A percentile compares a stretch with the other conserved stretches of the same genome.
These are phyloP conservation scores for Drosophila repletoides DNA, from an alignment of 1,140 invertebrate genomes.

Conservation along the genomic window DNA sequence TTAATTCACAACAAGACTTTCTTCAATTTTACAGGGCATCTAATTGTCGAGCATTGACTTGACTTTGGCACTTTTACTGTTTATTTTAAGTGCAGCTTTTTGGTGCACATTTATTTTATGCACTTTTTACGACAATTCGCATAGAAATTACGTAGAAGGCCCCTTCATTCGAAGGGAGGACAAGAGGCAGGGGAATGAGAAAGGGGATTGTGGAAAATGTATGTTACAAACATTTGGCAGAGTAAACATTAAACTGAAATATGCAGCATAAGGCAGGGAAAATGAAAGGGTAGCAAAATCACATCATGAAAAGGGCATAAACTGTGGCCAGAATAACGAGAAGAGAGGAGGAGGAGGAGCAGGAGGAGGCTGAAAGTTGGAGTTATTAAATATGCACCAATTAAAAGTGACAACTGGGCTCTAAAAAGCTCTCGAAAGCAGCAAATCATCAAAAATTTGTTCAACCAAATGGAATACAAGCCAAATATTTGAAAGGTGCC, in stretches of 20 bases:
- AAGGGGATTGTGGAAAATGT: constrained; percentile 50
- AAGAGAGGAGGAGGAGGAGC: constrained; percentile 10
- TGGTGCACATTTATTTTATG: constrained; percentile 71
- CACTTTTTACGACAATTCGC: constrained; percentile 61
- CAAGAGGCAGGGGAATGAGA: too few relatives aligned
- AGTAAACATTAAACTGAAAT: constrained; percentile 65
- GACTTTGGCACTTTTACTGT: not conserved
- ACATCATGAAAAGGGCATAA: constrained; percentile 65
- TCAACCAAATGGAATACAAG: constrained; percentile 48
- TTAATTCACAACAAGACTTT: too few relatives aligned
- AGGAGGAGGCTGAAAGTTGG: not conserved
- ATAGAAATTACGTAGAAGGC: constrained; percentile 61
- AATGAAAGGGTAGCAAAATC: constrained; percentile 18
- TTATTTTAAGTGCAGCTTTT: constrained; percentile 63
- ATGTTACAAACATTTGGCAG: constrained; percentile 27
- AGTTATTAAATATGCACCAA: constrained; percentile 71
- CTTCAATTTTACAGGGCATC: constrained; percentile 4
- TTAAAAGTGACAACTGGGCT: constrained; percentile 65
- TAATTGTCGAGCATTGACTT: not conserved
- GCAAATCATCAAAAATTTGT: constrained; percentile 56
- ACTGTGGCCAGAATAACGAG: constrained; percentile 53
- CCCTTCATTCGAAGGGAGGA: too few relatives aligned
- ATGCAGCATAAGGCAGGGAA: constrained; percentile 53
- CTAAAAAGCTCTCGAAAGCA: constrained; percentile 36
- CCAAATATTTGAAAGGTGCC: constrained; percentile 61